These are phyloP conservation scores for Rhodinocichla rosea DNA, from an alignment of 2,113 vertebrate species.

Conservation along the genomic window DNA sequence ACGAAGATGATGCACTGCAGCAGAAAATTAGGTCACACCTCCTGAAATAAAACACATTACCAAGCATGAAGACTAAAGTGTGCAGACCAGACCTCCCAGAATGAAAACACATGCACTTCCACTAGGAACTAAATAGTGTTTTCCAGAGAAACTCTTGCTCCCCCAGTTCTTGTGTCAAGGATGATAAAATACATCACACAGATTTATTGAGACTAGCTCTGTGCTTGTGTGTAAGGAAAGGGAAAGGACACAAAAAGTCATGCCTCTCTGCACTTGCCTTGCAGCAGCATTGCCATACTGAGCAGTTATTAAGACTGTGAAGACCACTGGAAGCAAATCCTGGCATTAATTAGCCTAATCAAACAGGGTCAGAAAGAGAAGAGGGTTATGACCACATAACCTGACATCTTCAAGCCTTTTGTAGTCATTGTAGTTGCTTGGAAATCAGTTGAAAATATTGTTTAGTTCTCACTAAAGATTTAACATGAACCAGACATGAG, in stretches of 20 bases:
- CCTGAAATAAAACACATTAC: conserved; percentile 42
- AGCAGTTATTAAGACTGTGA: neutral
- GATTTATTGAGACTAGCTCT: neutral
- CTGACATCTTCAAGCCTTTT: neutral
- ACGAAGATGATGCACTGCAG: neutral
- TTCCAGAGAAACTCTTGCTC: neutral
- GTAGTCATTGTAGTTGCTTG: neutral
- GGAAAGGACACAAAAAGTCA: neutral
- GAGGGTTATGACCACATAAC: neutral
- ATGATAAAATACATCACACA: neutral
- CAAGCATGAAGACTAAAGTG: neutral
- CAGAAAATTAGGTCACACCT: conserved; percentile 26
- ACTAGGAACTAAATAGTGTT: neutral
- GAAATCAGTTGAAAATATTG: neutral
- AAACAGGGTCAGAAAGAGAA: neutral
- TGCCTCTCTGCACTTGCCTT: neutral
- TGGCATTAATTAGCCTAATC: conserved; percentile 27
- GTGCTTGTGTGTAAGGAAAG: neutral
- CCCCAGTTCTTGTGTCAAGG: neutral
- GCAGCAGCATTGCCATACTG: neutral
- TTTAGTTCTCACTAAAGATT: neutral
- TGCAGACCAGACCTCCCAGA: neutral
- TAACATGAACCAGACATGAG: neutral
- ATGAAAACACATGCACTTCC: neutral
- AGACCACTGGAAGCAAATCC: neutral